These are phyloP conservation scores for Dasypolia templi DNA, from an alignment of 2,888 invertebrate genomes.

Conservation along the genomic window DNA sequence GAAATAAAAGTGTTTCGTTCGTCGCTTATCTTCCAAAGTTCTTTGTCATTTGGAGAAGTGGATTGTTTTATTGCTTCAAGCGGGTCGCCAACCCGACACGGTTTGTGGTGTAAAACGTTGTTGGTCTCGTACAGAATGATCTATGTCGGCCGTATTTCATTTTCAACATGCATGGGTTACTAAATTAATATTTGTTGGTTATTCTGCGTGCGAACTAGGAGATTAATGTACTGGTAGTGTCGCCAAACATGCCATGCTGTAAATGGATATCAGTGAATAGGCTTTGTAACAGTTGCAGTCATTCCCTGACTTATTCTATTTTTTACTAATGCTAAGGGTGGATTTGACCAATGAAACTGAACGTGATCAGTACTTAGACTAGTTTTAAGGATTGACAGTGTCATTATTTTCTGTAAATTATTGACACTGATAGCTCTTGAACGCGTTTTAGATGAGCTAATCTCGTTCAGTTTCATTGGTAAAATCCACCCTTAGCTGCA, in stretches of 20 bases:
- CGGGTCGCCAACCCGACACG: slow-evolving; percentile 60
- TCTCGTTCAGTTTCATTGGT: too few species aligned
- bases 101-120: slow-evolving; percentile 59
- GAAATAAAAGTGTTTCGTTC: slow-evolving; percentile 61
- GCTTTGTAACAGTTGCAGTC: not conserved
- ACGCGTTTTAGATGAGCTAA: too few species aligned
- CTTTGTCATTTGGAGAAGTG: slow-evolving; percentile 61
- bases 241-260: slow-evolving; percentile 14
- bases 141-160: slow-evolving; percentile 46
- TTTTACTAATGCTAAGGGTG: too few species aligned
- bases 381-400: too few species aligned
- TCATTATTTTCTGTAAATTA: too few species aligned
- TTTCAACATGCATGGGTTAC: slow-evolving; percentile 47
- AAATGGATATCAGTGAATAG: slow-evolving; percentile 23
- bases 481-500: not conserved
- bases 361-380: too few species aligned
- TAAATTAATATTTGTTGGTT: slow-evolving; percentile 54
- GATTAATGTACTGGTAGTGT: slow-evolving; percentile 39
- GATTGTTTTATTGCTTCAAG: slow-evolving; percentile 58
- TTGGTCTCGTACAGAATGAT: slow-evolving; percentile 41
- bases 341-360: too few species aligned
- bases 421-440: too few species aligned
- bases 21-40: slow-evolving; percentile 59
- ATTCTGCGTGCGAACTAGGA: slow-evolving; percentile 36
- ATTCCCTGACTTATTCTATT: not conserved